Evolutionary conservation across 1,140 invertebrate species (phyloP), one percentile per base, ranked within the genome.

Genomic region (Drosophila grimshawi): DNA sequence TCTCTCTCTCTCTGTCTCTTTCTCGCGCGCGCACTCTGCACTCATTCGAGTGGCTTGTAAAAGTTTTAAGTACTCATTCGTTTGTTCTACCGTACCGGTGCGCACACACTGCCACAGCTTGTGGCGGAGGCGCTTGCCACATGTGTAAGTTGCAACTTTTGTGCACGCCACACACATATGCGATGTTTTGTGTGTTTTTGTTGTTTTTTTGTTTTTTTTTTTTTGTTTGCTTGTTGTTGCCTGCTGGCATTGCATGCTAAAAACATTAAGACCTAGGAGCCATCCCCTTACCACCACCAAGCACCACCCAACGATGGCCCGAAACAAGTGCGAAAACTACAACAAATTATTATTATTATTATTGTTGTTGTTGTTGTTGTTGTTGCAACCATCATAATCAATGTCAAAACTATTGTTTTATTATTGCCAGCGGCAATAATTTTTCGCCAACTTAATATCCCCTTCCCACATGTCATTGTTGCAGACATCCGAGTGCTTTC

Each of bases 331-430:
- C 70, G 70, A 73, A 72, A 73, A 73, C 64, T 67, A 60, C 70
- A 73, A 49, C 45, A 61, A 61, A 33, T 32, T 57, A 27, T 57
- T 57, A 39, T 45, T 57, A 39, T 52, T 52, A 10, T 56, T 41
- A 67, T 62, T 77, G 65, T 80, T 69, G 77, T 57, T 68, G 71
- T 46, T 63, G 77, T 29, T 65, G 52, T 33, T 64, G 68, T 27
- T 48, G 52, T 6, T 32, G n/a, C 60, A 63, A 33, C 81, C 81
- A 86, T 70, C 82, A 81, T 72, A 83, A 86, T 86, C 83, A 86
- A 86, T 86, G 83, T 86, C 83, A 86, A 86, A 86, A 88, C 88
- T 79, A 82, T 86, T 86, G 83, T 69, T 86, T 86, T 79, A 56
- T 78, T 86, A 81, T 81, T 70, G 57, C 57, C 56, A 51, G 19